Evolutionary conservation across 2,888 invertebrate genomes (phyloP), one percentile per base, ranked within the genome.

Genomic region (Heliconius erato): DNA sequence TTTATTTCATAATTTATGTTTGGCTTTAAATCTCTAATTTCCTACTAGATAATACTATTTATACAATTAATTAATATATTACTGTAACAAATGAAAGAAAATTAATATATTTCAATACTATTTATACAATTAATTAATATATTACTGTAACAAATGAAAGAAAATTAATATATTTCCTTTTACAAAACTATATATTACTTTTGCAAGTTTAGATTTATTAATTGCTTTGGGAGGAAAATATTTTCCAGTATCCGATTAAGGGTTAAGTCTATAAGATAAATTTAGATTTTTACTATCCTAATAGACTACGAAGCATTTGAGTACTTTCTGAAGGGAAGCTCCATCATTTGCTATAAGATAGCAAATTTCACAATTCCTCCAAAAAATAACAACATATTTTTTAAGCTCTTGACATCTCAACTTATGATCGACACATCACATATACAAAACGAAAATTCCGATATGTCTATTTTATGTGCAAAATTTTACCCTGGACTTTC

Each of bases 291-390:
- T 26, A 78, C 77, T 81, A 79, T 77, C 65, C 74, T 80, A 79
- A 87, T 87, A 89, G 87, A 88, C 86, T 88, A 89, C 85, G 83
- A 89, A 89, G 89, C 89, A 87, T 87, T 86, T 89, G 63, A 74
- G 44, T 63, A 79, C 32, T 23, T 67, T 82, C 80, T 40, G 59
- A 63, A 63, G 87, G 89, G 88, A 89, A 87, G 86, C 84, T 85
- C 86, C 44, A 68, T 84, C 82, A 85, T 84, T 84, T 84, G 87
- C 84, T 84, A 83, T n/a, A 63, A n/a, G 3, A 12, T 85, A 84
- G 84, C 86, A 81, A 86, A 85, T 84, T 54, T 81, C 81, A 83
- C 81, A 85, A 79, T 80, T 76, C 68, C 49, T 87, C 79, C 69
- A 83, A 86, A 88, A 86, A 87, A 87, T 86, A 88, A 85, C 87